phyloP scores from a whole-genome alignment of 2,888 invertebrate species.

The Sarcophaga variegata region DNA sequence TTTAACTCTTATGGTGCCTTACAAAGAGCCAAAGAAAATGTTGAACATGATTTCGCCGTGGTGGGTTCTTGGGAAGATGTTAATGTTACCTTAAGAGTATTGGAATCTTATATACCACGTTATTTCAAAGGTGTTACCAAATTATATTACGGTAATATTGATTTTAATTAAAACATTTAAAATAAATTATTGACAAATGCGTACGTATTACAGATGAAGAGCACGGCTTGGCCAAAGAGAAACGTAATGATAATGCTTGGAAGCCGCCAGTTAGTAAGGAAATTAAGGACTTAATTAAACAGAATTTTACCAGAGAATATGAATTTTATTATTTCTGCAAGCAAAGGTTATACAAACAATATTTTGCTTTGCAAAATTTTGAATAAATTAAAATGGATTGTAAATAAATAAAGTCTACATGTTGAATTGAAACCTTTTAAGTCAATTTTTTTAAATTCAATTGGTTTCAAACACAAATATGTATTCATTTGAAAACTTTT shows the following conservation, averaged over 20 bases:
- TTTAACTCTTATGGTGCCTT: slow-evolving; percentile 91
- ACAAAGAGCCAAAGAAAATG: slow-evolving; percentile 90
- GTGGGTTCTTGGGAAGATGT: slow-evolving; percentile 93
- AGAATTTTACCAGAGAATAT: slow-evolving; percentile 73
- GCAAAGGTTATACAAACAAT: slow-evolving; percentile 73
- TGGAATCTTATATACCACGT: slow-evolving; percentile 89
- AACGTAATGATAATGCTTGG: slow-evolving; percentile 73
- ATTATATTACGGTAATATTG: slow-evolving; percentile 88
- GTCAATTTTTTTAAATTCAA: too few relatives aligned
- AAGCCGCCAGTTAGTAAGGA: slow-evolving; percentile 73
- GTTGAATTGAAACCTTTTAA: too few relatives aligned
- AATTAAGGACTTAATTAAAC: slow-evolving; percentile 68
- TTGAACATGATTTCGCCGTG: slow-evolving; percentile 91
- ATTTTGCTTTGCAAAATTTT: slow-evolving; percentile 70
- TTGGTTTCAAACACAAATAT: too few relatives aligned
- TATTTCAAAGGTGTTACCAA: slow-evolving; percentile 89
- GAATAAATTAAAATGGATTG: slow-evolving; percentile 15
- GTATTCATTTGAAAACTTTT: too few relatives aligned
- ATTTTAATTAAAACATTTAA: too few relatives aligned
- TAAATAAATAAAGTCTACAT: too few relatives aligned
- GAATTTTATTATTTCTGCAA: slow-evolving; percentile 75
- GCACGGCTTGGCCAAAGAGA: slow-evolving; percentile 61
- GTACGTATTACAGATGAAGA: slow-evolving; percentile 38
- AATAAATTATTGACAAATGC: not conserved
- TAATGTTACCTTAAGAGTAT: slow-evolving; percentile 89